Evolutionary conservation across 2,888 invertebrate species (phyloP).

Genomic region (Buathra laborator): DNA sequence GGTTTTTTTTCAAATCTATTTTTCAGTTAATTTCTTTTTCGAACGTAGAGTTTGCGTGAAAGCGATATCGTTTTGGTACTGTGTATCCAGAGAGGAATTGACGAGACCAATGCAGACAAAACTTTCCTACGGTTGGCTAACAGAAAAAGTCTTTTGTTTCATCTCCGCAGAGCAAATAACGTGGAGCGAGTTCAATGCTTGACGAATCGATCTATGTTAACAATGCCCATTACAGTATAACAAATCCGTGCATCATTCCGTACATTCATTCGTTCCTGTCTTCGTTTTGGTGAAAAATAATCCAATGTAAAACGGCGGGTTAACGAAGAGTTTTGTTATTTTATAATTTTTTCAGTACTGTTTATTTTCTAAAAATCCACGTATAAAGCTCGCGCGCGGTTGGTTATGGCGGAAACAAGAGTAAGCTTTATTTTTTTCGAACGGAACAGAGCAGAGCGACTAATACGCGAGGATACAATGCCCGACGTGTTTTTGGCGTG

Average conservation of each 20-base stretch:
- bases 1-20: too few relatives aligned
- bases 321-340: neutral
- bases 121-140: neutral
- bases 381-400: neutral
- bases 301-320: neutral
- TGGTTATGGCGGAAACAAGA: neutral
- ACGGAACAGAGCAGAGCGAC: neutral
- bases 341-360: neutral
- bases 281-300: neutral
- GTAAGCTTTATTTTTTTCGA: neutral
- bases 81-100: too few relatives aligned
- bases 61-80: too few relatives aligned
- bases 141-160: conserved; percentile 2
- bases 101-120: too few relatives aligned
- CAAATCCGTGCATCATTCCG: neutral
- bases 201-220: neutral
- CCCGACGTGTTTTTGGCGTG: conserved; percentile 28
- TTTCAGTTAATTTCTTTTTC: too few relatives aligned
- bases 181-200: neutral
- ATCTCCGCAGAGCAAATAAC: neutral
- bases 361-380: neutral
- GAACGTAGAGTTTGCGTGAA: too few relatives aligned
- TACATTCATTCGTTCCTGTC: neutral
- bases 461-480: conserved; percentile 12
- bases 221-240: neutral